These are phyloP conservation scores for Theristus sp. DNA, from an alignment of 2,888 invertebrate genomes.

Conservation along the genomic window DNA sequence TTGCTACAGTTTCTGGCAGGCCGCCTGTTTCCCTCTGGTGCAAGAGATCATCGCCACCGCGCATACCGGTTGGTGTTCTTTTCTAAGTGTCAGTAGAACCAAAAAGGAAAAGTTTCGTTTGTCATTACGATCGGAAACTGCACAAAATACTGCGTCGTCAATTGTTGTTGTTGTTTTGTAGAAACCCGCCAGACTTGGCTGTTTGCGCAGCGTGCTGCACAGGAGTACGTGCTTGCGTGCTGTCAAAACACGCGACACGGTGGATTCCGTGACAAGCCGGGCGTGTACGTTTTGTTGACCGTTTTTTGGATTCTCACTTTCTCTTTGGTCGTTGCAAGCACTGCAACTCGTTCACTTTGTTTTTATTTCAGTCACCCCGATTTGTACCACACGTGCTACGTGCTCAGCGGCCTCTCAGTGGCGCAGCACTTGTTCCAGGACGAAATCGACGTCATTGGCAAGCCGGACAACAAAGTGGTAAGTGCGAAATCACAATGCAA, in stretches of 20 bases:
- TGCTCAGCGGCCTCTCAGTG: slow-evolving; percentile 75
- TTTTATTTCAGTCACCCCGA: slow-evolving; percentile 69
- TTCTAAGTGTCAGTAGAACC: no score
- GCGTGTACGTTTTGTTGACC: slow-evolving; percentile 47
- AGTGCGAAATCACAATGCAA: no score
- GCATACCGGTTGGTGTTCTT: background rate
- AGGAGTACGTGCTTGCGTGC: slow-evolving; percentile 80
- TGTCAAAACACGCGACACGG: slow-evolving; percentile 62
- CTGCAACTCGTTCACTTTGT: slow-evolving; percentile 86
- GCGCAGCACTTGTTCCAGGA: slow-evolving; percentile 49
- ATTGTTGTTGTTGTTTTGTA: background rate
- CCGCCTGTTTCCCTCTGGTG: slow-evolving; percentile 69
- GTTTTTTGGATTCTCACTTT: background rate
- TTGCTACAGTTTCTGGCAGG: slow-evolving; percentile 98
- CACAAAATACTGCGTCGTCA: no score
- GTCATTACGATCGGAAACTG: no score
- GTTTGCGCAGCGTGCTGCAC: slow-evolving; percentile 42
- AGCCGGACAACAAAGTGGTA: no score
- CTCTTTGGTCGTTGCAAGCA: slow-evolving; percentile 38
- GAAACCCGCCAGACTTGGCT: background rate
- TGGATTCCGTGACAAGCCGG: slow-evolving; percentile 86
- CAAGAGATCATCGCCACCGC: slow-evolving; percentile 41
- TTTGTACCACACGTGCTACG: slow-evolving; percentile 91
- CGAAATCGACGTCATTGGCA: slow-evolving; percentile 13
- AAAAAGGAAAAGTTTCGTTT: no score